These are phyloP conservation scores for Aptenodytes forsteri DNA, from an alignment of 2,113 vertebrate genomes.

Conservation along the genomic window DNA sequence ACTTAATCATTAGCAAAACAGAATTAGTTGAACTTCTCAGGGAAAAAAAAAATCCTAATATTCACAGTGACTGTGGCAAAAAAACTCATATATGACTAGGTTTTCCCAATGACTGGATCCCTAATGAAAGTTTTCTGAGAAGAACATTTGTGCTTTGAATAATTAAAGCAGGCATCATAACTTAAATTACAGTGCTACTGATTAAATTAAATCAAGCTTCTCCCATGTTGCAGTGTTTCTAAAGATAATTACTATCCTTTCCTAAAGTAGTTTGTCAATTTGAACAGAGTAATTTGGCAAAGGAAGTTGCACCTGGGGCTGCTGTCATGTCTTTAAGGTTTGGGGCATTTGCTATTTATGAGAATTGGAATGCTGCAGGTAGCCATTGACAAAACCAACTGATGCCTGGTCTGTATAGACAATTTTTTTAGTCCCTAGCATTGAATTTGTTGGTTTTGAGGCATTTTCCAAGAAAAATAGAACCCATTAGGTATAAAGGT, in stretches of 20 bases:
- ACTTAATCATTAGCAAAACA: neutral
- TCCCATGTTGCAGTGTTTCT: neutral
- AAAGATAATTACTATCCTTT: constrained; percentile 59
- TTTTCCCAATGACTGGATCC: neutral
- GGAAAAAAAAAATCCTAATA: neutral
- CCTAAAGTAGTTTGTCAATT: constrained; percentile 41
- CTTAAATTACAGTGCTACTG: constrained; percentile 48
- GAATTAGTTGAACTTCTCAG: neutral
- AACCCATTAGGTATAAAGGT: neutral
- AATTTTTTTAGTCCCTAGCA: neutral
- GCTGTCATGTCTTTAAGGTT: neutral
- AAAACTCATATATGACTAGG: neutral
- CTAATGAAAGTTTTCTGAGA: constrained; percentile 27
- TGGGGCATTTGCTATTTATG: neutral
- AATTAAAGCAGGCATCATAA: constrained; percentile 58
- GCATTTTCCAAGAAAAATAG: neutral
- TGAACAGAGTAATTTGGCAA: constrained; percentile 37
- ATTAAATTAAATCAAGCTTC: constrained; percentile 67
- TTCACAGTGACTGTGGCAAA: neutral
- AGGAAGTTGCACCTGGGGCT: constrained; percentile 27
- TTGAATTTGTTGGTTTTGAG: neutral
- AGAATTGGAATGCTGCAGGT: neutral
- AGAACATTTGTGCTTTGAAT: constrained; percentile 31
- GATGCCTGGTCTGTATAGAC: neutral
- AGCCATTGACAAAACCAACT: neutral